phyloP scores from a whole-genome alignment of 2,888 invertebrate species.

The Lacanobia oleracea region DNA sequence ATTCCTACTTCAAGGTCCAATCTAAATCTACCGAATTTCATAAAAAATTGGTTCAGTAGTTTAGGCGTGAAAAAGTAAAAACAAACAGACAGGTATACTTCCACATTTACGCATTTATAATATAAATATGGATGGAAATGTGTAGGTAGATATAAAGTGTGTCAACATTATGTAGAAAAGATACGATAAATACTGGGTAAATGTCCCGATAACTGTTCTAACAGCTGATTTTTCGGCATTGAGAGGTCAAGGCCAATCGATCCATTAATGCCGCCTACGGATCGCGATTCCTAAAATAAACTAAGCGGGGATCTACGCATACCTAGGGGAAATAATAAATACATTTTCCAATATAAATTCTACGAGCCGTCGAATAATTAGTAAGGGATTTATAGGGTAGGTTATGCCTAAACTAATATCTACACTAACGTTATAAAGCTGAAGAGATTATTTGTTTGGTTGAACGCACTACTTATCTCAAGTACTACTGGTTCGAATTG shows the following conservation, averaged over 20 bases:
- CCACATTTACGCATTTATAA: not conserved
- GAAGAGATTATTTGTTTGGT: too few species aligned
- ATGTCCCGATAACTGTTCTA: conserved; percentile 11
- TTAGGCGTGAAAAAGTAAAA: not conserved
- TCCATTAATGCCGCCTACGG: conserved; percentile 19
- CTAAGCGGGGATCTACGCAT: not conserved
- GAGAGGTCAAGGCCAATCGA: conserved; percentile 48
- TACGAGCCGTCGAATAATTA: not conserved
- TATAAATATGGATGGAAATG: not conserved
- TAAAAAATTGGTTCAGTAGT: not conserved
- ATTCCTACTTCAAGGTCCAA: too few species aligned
- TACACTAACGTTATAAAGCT: too few species aligned
- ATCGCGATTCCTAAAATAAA: conserved; percentile 35
- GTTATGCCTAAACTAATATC: not conserved
- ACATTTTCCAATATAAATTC: not conserved
- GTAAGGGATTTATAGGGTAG: not conserved
- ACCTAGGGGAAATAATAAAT: conserved; percentile 5
- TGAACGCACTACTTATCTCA: too few species aligned
- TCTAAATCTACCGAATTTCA: not conserved
- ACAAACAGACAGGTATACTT: not conserved
- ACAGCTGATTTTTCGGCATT: conserved; percentile 36
- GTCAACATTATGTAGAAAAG: not conserved
- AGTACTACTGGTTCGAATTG: too few species aligned
- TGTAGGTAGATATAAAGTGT: not conserved
- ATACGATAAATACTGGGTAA: conserved; percentile 8